These are phyloP conservation scores for Dusona sp. DNA, from an alignment of 2,888 invertebrate species.

Conservation along the genomic window DNA sequence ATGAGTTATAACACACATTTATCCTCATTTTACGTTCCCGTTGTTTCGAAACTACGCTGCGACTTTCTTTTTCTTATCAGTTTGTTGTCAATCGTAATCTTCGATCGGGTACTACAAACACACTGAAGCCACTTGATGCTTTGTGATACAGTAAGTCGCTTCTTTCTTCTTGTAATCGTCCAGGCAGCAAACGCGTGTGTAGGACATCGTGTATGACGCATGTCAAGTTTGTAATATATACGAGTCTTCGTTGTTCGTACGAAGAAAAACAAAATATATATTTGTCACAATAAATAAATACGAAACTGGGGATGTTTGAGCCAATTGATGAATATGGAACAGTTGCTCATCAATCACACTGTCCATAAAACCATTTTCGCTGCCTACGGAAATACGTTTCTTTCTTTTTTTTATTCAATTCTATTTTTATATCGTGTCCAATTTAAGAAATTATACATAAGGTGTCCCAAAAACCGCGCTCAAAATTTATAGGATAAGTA, in stretches of 20 bases:
- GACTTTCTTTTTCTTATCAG: conserved; percentile 17
- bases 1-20: conserved; percentile 8
- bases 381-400: background rate
- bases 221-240: conserved; percentile 7
- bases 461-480: no score
- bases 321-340: conserved; percentile 30
- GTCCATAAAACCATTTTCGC: background rate
- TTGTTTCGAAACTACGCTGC: conserved; percentile 17
- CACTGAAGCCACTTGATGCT: conserved; percentile 7
- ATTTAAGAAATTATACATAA: no score
- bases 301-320: background rate
- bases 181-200: background rate
- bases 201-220: conserved; percentile 44
- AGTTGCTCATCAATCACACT: conserved; percentile 10
- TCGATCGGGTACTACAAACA: conserved; percentile 2
- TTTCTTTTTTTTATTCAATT: background rate
- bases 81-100: conserved; percentile 20
- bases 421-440: background rate
- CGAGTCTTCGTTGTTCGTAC: conserved; percentile 18
- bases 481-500: no score
- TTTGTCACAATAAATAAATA: conserved; percentile 20
- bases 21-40: background rate
- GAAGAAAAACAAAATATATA: conserved; percentile 3
- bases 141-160: conserved; percentile 10
- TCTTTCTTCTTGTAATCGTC: conserved; percentile 13